These are phyloP conservation scores for Thalassarche chlororhynchos DNA, from an alignment of 2,113 vertebrate genomes.

Conservation along the genomic window DNA sequence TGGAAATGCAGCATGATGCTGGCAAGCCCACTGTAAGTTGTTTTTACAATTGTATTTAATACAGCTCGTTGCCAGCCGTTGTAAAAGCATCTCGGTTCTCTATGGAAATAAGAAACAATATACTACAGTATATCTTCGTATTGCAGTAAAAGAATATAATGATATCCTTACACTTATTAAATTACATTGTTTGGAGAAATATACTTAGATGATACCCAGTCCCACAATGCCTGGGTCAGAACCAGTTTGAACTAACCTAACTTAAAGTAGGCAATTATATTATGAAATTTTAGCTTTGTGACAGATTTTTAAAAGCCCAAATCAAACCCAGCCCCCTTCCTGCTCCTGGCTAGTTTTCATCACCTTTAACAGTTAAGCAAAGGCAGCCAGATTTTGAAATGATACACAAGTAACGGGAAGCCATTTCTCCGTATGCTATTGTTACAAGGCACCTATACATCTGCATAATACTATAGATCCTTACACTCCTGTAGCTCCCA, in stretches of 20 bases:
- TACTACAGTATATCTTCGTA: neutral
- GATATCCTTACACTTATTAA: neutral
- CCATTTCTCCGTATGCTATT: neutral
- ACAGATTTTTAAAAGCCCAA: neutral
- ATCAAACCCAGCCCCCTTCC: neutral
- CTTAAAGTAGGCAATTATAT: neutral
- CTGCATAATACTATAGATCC: neutral
- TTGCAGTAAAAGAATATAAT: neutral
- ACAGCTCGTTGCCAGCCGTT: neutral
- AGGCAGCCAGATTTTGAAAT: neutral
- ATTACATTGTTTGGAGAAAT: neutral
- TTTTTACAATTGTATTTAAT: slow-evolving; percentile 13
- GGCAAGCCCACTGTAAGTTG: neutral
- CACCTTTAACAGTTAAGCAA: neutral
- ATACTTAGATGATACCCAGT: neutral
- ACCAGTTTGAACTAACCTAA: neutral
- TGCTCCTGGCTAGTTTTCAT: neutral
- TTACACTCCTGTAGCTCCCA: fast-evolving
- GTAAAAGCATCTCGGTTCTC: neutral
- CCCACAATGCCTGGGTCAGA: neutral
- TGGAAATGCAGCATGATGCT: slow-evolving; percentile 23
- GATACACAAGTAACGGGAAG: neutral
- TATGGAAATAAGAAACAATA: neutral
- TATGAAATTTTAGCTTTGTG: neutral
- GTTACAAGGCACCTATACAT: neutral